A percentile compares a stretch with the other conserved stretches of the same genome.
These are phyloP conservation scores for Rutpela maculata DNA, from an alignment of 2,888 invertebrate species.

Conservation along the genomic window DNA sequence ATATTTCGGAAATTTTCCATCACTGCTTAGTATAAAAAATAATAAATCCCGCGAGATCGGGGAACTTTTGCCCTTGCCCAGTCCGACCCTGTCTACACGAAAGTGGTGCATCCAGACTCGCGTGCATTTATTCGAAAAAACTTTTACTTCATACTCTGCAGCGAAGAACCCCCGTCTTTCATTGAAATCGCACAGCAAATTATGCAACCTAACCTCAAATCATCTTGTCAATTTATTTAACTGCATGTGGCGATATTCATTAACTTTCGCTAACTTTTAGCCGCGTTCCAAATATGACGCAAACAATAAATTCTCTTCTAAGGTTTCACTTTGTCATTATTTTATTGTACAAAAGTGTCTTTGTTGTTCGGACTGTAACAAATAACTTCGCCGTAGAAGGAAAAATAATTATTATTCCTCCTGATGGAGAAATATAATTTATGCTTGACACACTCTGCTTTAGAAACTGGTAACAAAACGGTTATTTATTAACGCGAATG, in stretches of 20 bases:
- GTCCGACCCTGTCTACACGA: background rate
- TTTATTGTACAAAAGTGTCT: slow-evolving; percentile 24
- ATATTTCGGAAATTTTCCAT: too few relatives aligned
- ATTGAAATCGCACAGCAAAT: slow-evolving; percentile 14
- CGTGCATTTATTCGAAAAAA: slow-evolving; percentile 22
- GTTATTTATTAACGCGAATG: slow-evolving; percentile 10
- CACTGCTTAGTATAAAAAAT: too few relatives aligned
- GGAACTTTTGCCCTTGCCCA: background rate
- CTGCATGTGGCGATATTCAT: slow-evolving; percentile 23
- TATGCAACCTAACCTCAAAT: slow-evolving; percentile 23
- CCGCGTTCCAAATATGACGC: background rate
- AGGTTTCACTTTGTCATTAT: slow-evolving; percentile 20
- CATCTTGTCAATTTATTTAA: slow-evolving; percentile 24
- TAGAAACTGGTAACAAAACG: slow-evolving; percentile 18
- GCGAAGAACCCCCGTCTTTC: background rate
- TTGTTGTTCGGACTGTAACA: slow-evolving; percentile 29
- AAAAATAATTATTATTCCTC: slow-evolving; percentile 19
- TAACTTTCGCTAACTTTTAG: slow-evolving; percentile 22
- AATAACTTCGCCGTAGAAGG: slow-evolving; percentile 24
- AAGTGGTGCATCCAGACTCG: slow-evolving; percentile 11
- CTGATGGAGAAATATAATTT: slow-evolving; percentile 23
- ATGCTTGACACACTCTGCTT: slow-evolving; percentile 25
- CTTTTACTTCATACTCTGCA: slow-evolving; percentile 18
- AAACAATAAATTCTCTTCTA: slow-evolving; percentile 10
- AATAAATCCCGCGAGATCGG: too few relatives aligned